Conservation (phyloP, 2,888 invertebrate genomes). For the Leucoma salicis region DNA sequence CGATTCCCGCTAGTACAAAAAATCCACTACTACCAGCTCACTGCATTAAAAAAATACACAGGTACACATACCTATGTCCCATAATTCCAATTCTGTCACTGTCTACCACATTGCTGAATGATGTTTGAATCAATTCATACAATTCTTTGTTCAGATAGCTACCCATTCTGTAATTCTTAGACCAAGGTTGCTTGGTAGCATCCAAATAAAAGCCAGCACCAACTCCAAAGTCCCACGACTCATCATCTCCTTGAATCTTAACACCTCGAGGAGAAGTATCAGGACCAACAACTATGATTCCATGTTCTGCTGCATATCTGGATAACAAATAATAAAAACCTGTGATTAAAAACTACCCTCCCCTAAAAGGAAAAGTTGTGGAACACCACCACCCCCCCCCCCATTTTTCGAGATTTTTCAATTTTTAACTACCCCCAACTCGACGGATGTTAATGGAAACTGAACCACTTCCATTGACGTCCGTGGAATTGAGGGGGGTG, state of each 20-base stretch:
- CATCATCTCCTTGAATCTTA: slow-evolving; percentile 95
- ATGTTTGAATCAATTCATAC: slow-evolving; percentile 86
- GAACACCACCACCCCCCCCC: too few species aligned
- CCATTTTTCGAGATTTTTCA: too few species aligned
- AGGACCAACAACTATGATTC: slow-evolving; percentile 94
- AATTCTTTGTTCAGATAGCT: slow-evolving; percentile 96
- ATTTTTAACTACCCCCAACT: too few species aligned
- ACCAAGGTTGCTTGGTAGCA: slow-evolving; percentile 95
- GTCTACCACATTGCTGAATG: slow-evolving; percentile 83
- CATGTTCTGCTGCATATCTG: slow-evolving; percentile 91
- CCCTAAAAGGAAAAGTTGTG: too few species aligned
- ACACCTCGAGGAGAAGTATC: slow-evolving; percentile 97
- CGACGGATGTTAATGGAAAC: too few species aligned
- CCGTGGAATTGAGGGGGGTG: too few species aligned
- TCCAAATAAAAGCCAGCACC: slow-evolving; percentile 98
- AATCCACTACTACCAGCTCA: too few species aligned
- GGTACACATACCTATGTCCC: slow-evolving; percentile 88
- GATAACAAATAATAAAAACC: background rate
- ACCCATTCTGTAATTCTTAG: slow-evolving; percentile 96
- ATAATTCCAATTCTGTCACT: slow-evolving; percentile 87
- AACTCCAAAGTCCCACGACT: slow-evolving; percentile 96
- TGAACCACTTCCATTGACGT: too few species aligned
- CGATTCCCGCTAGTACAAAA: too few species aligned
- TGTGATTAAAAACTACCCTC: too few species aligned
- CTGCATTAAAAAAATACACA: too few species aligned